Base-by-base conservation (phyloP, 2,888 invertebrate genomes). In the Eupithecia dodoneata region DNA sequence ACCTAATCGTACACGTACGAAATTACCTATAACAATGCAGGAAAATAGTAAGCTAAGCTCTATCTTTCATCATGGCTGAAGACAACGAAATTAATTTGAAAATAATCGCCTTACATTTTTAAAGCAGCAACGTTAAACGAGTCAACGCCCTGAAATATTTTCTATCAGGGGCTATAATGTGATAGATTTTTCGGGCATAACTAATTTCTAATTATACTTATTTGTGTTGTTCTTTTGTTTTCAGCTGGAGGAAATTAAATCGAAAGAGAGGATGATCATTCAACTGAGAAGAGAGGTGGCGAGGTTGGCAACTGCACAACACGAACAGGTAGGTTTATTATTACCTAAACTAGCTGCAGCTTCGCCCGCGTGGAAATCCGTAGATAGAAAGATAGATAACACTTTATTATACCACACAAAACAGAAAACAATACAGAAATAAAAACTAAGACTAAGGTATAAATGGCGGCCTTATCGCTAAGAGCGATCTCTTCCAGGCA, bases 181-280 rank as follows among this genome's bases (percentile, higher is more conserved):
- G 3, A 63, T n/a, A 18, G n/a, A 12, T 6, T 55, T n/a, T 52
- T 13, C 52, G 6, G 15, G 5, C 2, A 42, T n/a, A 15, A 18
- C 9, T 18, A 18, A 52, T 4, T 10, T n/a, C 55, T 52, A n/a
- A 49, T 18, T 9, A 45, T 74, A 69, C 63, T 44, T 45, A 66
- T 66, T 67, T 71, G 6, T 80, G 65, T 80, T 88, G 30, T 30
- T 89, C 83, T 87, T 90, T 90, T 89, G 83, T 87, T 90, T 90
- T 45, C 93, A 96, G 96, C 96, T 96, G 96, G 96, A 96, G 96
- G 96, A 96, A 96, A 96, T 96, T 86, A 96, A 96, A 96, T 96
- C 96, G 94, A 96, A 96, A 92, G 96, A 96, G 92, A 95, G 96
- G 89, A 94, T 95, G 89, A 96, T 96, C 87, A 94, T 95, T 91